Conservation (phyloP, 2,113 vertebrate genomes). For the Merops nubicus region DNA sequence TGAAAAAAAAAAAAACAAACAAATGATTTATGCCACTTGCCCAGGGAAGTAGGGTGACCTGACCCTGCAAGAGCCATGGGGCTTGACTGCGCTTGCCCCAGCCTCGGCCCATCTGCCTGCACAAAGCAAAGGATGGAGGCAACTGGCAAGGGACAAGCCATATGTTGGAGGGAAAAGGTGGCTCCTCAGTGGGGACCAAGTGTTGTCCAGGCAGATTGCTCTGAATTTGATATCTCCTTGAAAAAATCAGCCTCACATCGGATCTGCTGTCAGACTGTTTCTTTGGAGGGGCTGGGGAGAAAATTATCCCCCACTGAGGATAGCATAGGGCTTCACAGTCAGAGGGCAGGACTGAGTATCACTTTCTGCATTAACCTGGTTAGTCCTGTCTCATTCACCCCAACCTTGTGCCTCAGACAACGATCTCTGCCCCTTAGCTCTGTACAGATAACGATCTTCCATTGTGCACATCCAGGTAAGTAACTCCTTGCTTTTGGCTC, state of each 20-base stretch:
- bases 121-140: background rate
- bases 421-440: accelerated
- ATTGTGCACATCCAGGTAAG: accelerated
- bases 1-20: background rate
- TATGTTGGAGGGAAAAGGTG: background rate
- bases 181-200: background rate
- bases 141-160: accelerated
- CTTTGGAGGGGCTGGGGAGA: background rate
- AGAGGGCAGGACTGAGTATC: background rate
- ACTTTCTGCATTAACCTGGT: background rate
- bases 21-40: background rate
- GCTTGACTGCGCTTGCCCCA: accelerated
- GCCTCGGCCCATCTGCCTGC: background rate
- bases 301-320: background rate
- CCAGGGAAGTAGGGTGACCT: background rate
- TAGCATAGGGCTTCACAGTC: background rate
- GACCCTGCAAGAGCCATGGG: background rate
- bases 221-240: background rate
- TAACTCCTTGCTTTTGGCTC: background rate
- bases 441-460: accelerated
- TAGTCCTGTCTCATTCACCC: background rate
- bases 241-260: background rate
- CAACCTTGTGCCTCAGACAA: background rate
- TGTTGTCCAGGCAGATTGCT: background rate
- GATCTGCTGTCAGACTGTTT: background rate